phyloP scores from a whole-genome alignment of 2,113 vertebrate genomes.

The Okapia johnstoni region DNA sequence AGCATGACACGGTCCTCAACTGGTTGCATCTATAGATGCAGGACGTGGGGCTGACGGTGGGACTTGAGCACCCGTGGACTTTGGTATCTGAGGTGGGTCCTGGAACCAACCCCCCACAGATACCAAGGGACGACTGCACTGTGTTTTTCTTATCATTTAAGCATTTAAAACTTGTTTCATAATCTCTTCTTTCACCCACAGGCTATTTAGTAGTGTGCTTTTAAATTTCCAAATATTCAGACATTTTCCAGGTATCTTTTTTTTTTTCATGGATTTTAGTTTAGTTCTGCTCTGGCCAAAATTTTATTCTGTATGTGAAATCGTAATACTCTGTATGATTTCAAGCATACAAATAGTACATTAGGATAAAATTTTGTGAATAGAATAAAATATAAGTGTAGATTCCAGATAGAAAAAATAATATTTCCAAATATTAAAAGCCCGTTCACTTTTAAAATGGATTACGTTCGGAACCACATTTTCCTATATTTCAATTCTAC shows the following conservation, averaged over 20 bases:
- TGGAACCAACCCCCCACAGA: not conserved
- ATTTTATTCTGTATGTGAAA: not conserved
- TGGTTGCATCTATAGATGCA: not conserved
- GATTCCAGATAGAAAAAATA: not conserved
- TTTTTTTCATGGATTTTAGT: not conserved
- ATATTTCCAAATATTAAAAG: not conserved
- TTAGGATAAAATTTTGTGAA: not conserved
- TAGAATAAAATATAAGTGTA: not conserved
- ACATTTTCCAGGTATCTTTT: not conserved
- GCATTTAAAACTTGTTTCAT: not conserved
- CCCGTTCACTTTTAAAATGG: not conserved
- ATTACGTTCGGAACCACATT: not conserved
- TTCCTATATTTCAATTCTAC: not conserved
- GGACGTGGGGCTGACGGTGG: accelerated
- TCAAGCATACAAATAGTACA: not conserved
- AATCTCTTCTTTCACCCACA: not conserved
- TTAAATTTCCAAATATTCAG: not conserved
- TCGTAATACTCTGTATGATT: not conserved
- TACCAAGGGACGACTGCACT: accelerated
- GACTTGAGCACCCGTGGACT: not conserved
- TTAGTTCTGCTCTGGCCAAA: not conserved
- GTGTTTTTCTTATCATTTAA: not conserved
- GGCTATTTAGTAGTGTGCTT: not conserved
- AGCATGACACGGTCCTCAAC: accelerated
- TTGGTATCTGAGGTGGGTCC: not conserved